phyloP scores from a whole-genome alignment of 2,797 vertebrate species.

The Eulemur coronatus region DNA sequence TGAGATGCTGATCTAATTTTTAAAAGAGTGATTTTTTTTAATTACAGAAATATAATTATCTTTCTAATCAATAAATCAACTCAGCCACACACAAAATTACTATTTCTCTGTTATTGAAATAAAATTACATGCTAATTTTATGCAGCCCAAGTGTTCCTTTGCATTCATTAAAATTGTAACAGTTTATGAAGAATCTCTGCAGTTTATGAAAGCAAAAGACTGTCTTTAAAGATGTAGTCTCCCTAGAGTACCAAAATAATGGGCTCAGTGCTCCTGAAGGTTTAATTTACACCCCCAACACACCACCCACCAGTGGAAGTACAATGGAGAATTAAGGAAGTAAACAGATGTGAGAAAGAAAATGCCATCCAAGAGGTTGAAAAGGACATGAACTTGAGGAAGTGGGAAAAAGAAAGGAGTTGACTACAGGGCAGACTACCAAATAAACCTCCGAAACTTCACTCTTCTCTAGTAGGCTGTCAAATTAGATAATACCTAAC shows the following conservation, averaged over 20 bases:
- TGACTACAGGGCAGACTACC: neutral
- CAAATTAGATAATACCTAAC: neutral
- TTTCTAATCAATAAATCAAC: slow-evolving; percentile 27
- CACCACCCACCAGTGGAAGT: neutral
- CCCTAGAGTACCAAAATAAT: neutral
- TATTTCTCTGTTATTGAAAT: slow-evolving; percentile 28
- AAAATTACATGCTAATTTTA: slow-evolving; percentile 31
- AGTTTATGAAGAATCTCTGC: neutral
- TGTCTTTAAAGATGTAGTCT: neutral
- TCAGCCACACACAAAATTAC: neutral
- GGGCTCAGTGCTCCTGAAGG: neutral
- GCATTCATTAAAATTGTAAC: neutral
- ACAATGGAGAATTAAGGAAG: neutral
- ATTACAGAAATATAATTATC: slow-evolving; percentile 38
- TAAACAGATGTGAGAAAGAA: neutral
- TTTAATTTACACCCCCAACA: neutral
- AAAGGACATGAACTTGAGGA: neutral
- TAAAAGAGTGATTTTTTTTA: slow-evolving; percentile 43
- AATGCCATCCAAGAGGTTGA: neutral
- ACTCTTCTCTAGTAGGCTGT: neutral
- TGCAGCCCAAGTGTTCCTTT: neutral
- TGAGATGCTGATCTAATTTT: slow-evolving; percentile 71
- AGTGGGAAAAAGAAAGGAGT: neutral
- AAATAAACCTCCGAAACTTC: neutral
- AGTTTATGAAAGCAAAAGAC: neutral